Base-by-base conservation (phyloP, 2,888 invertebrate species). In the Athetis lepigone region DNA sequence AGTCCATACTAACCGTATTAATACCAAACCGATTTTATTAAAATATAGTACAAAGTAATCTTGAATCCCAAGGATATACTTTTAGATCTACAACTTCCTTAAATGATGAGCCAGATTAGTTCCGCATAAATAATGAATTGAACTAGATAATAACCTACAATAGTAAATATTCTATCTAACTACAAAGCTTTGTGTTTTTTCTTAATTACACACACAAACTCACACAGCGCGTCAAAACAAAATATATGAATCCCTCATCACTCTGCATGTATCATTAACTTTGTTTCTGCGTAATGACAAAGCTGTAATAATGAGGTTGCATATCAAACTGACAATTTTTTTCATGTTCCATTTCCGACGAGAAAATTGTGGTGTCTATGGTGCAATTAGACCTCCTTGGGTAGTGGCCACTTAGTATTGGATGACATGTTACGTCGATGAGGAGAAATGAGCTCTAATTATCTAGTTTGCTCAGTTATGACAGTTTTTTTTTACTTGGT, bases 281-380 rank as follows among this genome's bases (percentile, higher is more conserved):
- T 46, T 52, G 65, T 77, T 70, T 63, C 51, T 78, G 63, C 71
- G 60, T 76, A 81, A 79, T 79, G 79, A 77, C 75, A 65, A 68
- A 76, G 69, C 68, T 55, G 47, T 61, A 75, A 77, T 81, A 62
- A 67, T 60, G 64, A 55, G 77, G 51, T 76, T 77, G 75, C 70
- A 75, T 75, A 77, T 70, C 65, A 75, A 73, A 74, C 70, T 37
- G 54, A 47, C 50, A 4, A 73, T 72, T 75, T 80, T 79, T 80
- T 78, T 72, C 81, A 80, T 82, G 87, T 87, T 81, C 87, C 80
- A 88, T 83, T 89, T 88, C 82, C 76, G 61, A 79, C 62, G 67
- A 75, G 76, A 71, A 87, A 89, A 89, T 89, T 85, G 83, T 77
- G 60, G 81, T 74, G 76, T 82, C 77, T 60, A 78, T 77, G 75